Base-by-base conservation (phyloP, 1,140 invertebrate species). In the Oedothorax gibbosus region DNA sequence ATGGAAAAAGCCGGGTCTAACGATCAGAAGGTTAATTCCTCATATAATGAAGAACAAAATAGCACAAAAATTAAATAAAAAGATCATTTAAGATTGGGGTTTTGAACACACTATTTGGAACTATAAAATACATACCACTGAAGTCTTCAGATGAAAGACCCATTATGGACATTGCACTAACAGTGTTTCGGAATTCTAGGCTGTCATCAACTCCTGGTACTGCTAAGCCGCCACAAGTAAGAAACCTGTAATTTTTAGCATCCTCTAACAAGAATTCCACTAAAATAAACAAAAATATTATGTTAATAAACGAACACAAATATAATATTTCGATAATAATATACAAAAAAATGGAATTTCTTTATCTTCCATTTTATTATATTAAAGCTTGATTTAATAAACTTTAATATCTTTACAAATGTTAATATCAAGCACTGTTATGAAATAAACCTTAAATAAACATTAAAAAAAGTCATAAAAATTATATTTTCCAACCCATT, bases 121-220 rank as follows among this genome's bases (percentile, higher is more conserved):
- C 4, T 71, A 72, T 80, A 60, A 9, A 50, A 21, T 20, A 88
- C 88, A 88, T 89, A 93, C 92, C 91, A 82, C 88, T 89, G 94
- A 98, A 91, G 86, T 94, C 93, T 88, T 99, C 98, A 64, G 93
- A 93, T 20, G 94, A 95, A 93, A 99, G 97, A 54, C 98, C 98
- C 98, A 99, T 99, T 82, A 99, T 99, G 89, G 96, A 94, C 98
- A 99, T 99, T 14, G 98, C 96, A 89, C 98, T 97, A 12, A 98
- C 94, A 0, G 98, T 99, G 53, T 94, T 94, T 88, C 96, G 94
- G 91, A 98, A 99, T 91, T 99, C 98, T 7, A 93, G 93, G 7
- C 93, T 91, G 90, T 99, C 99, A 91, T 99, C 98, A 8, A 99
- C 96, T 15, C 98, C 98, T 0, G 96, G 95, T 6, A 99, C 95